Evolutionary conservation across 92 coral and sea anemone species (phyloP).

Genomic region (Chrysogorgia sp.): DNA sequence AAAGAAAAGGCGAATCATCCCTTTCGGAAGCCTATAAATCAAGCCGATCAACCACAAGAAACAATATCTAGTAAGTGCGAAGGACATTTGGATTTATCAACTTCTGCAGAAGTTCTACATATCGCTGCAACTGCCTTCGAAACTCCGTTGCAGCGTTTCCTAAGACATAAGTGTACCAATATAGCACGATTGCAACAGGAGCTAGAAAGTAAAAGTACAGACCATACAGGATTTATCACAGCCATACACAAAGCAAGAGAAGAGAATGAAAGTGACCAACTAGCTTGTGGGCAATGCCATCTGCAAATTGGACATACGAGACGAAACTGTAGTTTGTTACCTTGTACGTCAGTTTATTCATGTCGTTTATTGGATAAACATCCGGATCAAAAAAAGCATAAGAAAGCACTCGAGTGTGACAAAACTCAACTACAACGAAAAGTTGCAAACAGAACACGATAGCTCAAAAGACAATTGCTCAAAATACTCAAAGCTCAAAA

Average conservation of each 20-base stretch:
- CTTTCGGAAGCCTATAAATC: too few relatives aligned
- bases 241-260: too few relatives aligned
- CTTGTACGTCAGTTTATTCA: constrained; percentile 18
- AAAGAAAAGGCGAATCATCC: not conserved
- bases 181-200: constrained; percentile 1
- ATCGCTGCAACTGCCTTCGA: not conserved
- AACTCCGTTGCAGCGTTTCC: constrained; percentile 30
- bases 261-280: too few relatives aligned
- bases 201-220: constrained; percentile 17
- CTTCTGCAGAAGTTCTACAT: too few relatives aligned
- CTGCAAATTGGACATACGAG: constrained; percentile 21
- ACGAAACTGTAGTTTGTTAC: constrained; percentile 30
- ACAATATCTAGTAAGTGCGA: too few relatives aligned
- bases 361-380: constrained; percentile 28
- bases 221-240: too few relatives aligned
- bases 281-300: constrained; percentile 27
- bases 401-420: constrained; percentile 24
- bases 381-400: constrained; percentile 24
- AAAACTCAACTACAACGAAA: constrained; percentile 13
- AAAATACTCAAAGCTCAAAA: constrained; percentile 33
- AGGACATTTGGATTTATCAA: too few relatives aligned
- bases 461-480: constrained; percentile 38
- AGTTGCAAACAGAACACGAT: constrained; percentile 11
- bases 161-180: constrained; percentile 15
- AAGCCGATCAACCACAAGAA: too few relatives aligned